Evolutionary conservation across 92 coral and sea anemone species (phyloP), one percentile per base, ranked within the genome.

Genomic region (Actinernus sp.): DNA sequence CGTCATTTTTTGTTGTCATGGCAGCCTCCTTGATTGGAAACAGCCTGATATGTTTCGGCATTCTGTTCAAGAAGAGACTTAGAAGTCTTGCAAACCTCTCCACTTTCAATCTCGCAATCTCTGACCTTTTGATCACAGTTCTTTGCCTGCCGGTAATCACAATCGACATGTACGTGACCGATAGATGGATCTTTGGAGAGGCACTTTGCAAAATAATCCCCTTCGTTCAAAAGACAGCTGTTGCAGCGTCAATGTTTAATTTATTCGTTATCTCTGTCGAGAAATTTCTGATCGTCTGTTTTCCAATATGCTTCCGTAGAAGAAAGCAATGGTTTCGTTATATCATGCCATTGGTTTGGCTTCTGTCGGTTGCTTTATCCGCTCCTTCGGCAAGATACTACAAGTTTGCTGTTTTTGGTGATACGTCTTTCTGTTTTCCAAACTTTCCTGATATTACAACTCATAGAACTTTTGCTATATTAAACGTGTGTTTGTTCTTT

Each of bases 251-350:
- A 1, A 31, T 90, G 39, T 17, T 90, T 17, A 85, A 77, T 48
- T 68, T 90, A 5, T 32, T 82, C 31, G 58, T 79, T 32, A 69
- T 85, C 26, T 87, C 92, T 21, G 41, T 74, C 24, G 97, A 90
- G 55, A 85, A 87, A 40, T 90, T 85, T 49, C 58, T 85, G 30
- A 84, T 85, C 27, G 83, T 90, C 27, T 75, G 92, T 69, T 86
- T 86, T 34, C 97, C 97, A 0, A 76, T 90, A 51, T 72, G 68
- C 41, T 49, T 90, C 3, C 92, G 89, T 14, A 66, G 61, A 27
- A 79, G 82, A 3, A 77, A 72, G 33, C 69, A 53, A 43, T 44
- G 54, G 26, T 73, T 59, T 43, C 33, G 58, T 36, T 64, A 59
- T 34, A 40, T 52, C 10, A 33, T 70, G 17, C 65, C 58, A 2